Base-by-base conservation (phyloP, 1,140 invertebrate genomes). In the Euglossa dilemma region DNA sequence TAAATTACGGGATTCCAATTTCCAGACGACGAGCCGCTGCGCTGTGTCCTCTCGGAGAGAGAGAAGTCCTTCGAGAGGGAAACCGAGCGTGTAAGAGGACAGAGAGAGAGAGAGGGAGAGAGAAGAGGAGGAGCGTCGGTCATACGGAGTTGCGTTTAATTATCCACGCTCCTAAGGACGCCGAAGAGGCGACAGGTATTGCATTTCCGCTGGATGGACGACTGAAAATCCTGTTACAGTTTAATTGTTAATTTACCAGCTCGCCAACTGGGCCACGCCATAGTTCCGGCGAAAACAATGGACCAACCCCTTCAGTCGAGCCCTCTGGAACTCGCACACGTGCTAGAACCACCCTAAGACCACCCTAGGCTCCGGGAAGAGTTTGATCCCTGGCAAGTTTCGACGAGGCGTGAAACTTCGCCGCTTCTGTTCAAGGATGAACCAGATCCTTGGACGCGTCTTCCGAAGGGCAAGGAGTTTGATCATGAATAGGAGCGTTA, bases 1-100 rank as follows among this genome's bases (percentile, higher is more conserved):
- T 92, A 92, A 91, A 92, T 92, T 91, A 90, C 87, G 67, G 83
- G 88, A 86, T 91, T 92, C 90, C 89, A 91, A 92, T 92, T 92
- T 92, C 90, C 87, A 92, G 89, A 87, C 87, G 84, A 84, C 56
- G 81, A 69, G 74, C 20, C 28, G 70, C 23, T 45, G 45, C 20
- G 50, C 70, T 7, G 50, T 52, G 47, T 47, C 16, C 50, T 23
- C 70, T 20, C 47, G 25, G 50, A 54, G 52, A 71, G 16, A 50
- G 69, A 28, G 47, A 12, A 18, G 12, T 36, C 36, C 36, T 36
- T 18, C n/a, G 52, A 12, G 28, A 72, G 7, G 8, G 28, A n/a
- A 25, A 43, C 2, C 4, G 8, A 12, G 28, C n/a, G 70, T n/a
- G n/a, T n/a, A n/a, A n/a, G 28, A 0, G 20, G 11, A n/a, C 7